A percentile compares a stretch with the other conserved stretches of the same genome.
Evolutionary conservation across 2,113 vertebrate genomes (phyloP).

Genomic region (Chaetodon trifascialis): DNA sequence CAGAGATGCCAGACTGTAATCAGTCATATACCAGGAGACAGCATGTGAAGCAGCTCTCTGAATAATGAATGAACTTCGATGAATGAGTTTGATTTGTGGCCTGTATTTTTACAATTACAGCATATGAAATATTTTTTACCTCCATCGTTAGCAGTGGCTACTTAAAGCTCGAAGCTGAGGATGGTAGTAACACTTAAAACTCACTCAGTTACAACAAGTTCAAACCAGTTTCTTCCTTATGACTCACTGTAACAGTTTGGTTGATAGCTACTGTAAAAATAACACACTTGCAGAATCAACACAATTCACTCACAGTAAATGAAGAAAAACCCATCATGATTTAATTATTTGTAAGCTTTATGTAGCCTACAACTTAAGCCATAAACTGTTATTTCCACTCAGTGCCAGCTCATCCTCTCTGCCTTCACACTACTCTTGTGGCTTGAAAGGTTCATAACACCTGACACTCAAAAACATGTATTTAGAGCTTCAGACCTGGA

Average conservation of each 20-base stretch:
- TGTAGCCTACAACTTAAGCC: not conserved
- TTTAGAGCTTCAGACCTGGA: not conserved
- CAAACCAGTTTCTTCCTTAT: not conserved
- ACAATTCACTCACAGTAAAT: not conserved
- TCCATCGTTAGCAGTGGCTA: not conserved
- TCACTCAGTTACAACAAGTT: too few relatives aligned
- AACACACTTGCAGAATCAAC: not conserved
- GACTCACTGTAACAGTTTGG: too few relatives aligned
- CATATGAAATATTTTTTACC: not conserved
- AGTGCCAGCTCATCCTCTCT: not conserved
- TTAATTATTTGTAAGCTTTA: not conserved
- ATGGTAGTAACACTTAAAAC: not conserved
- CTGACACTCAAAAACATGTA: not conserved
- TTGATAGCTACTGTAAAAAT: not conserved
- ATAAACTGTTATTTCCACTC: not conserved
- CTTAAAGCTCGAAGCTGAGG: too few relatives aligned
- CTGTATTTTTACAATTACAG: constrained; percentile 23
- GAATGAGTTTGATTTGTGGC: constrained; percentile 47
- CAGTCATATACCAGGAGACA: constrained; percentile 50
- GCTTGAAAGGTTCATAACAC: not conserved
- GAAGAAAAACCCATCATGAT: not conserved
- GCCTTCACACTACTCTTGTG: too few relatives aligned
- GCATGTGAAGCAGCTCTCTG: constrained; percentile 36
- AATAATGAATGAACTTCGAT: constrained; percentile 57
- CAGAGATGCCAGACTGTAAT: constrained; percentile 45